Percentiles rank a stretch among this genome's conserved stretches.
These are phyloP conservation scores for Apteryx mantelli DNA, from an alignment of 2,113 vertebrate species.

Conservation along the genomic window DNA sequence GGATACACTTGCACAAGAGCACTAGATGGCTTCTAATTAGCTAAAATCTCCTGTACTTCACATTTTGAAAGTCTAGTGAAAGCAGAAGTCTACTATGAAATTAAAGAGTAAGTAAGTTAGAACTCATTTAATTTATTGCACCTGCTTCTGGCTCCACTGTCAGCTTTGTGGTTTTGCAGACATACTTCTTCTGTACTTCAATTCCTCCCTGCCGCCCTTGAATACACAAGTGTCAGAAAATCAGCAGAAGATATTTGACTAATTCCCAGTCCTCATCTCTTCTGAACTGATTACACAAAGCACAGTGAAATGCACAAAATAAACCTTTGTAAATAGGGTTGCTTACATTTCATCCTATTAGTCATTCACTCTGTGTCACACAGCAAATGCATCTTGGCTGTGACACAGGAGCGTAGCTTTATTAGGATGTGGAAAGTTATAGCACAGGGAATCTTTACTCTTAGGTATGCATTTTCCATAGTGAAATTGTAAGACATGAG, in stretches of 20 bases:
- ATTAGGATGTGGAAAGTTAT: not conserved
- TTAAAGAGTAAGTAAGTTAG: not conserved
- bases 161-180: not conserved
- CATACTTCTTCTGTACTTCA: not conserved
- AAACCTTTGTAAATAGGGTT: not conserved
- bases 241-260: not conserved
- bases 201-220: not conserved
- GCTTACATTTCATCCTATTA: too few relatives aligned
- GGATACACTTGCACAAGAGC: not conserved
- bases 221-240: not conserved
- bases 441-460: not conserved
- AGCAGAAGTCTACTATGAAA: not conserved
- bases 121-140: not conserved
- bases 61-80: not conserved
- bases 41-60: not conserved
- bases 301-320: not conserved
- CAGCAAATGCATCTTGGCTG: not conserved
- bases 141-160: not conserved
- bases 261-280: not conserved
- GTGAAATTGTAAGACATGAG: not conserved
- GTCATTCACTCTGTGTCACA: not conserved
- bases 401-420: not conserved
- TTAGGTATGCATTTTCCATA: not conserved
- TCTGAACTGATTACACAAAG: not conserved
- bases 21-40: not conserved